Conservation (phyloP, 2,113 vertebrate genomes). For the Festucalex cinctus region DNA sequence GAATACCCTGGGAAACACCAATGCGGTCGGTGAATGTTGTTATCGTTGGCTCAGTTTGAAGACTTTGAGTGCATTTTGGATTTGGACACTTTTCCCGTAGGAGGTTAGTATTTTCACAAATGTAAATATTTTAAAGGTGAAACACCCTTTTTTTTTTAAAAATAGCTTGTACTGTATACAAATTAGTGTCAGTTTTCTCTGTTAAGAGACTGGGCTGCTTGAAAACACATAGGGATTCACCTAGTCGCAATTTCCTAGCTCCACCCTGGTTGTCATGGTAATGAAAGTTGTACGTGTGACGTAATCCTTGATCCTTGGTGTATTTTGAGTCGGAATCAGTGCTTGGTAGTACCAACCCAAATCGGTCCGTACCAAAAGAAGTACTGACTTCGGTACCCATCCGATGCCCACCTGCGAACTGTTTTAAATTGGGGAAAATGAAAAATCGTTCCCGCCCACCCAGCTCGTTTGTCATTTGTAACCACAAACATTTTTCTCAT, state of each 20-base stretch:
- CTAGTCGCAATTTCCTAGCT: no score
- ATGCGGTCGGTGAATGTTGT: background rate
- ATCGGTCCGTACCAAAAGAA: no score
- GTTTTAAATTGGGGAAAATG: background rate
- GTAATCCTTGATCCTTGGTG: no score
- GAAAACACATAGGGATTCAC: no score
- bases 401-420: background rate
- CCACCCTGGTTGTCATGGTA: no score
- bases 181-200: background rate
- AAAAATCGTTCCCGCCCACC: no score
- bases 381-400: no score
- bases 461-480: background rate
- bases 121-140: background rate
- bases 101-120: background rate
- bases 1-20: background rate
- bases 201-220: no score
- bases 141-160: background rate
- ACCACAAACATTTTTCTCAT: background rate
- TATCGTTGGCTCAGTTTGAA: background rate
- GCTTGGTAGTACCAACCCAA: no score
- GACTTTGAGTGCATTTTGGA: background rate
- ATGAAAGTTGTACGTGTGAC: no score
- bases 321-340: no score
- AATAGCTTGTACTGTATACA: background rate
- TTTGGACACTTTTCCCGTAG: background rate